Evolutionary conservation across 2,888 invertebrate genomes (phyloP), one percentile per base, ranked within the genome.

Genomic region (Dicycla oo): DNA sequence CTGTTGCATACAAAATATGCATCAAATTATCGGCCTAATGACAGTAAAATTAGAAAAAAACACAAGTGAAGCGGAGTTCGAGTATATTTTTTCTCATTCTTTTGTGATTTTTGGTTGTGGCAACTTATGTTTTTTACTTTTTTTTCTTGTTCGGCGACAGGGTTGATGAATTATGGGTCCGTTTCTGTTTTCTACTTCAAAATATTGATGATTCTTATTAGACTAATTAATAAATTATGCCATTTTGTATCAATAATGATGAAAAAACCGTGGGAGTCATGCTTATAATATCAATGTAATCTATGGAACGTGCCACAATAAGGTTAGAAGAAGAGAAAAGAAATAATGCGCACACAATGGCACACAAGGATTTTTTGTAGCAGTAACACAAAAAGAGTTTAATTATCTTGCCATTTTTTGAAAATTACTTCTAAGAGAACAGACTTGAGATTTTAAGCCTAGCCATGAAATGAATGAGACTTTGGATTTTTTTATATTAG

Each of bases 1-100:
- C 94, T 95, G 94, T 95, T 95, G 94, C 95, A 94, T 93, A 93
- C 93, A 94, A 95, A 94, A 93, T 94, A 95, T 94, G 94, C 94
- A 94, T 94, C 92, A 94, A 95, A 94, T 95, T 94, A 95, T 94
- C 93, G 93, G 92, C 91, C 88, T 93, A 94, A 92, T 96, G 95
- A 96, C 95, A 96, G 95, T 92, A 95, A 95, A 95, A 95, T 94
- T 93, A 94, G 92, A 96, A 95, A 96, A 96, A 96, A 95, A 95
- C 94, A 95, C 94, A 95, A 95, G 94, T 94, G 95, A 95, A 95
- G 95, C 95, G 92, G 92, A 94, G 93, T 84, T 93, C 90, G 87
- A 91, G 88, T 93, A 92, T 93, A 94, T 94, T 94, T 93, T 93
- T 93, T 92, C 91, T 93, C 93, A 91, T 93, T 93, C 90, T 92